phyloP scores from a whole-genome alignment of 2,888 invertebrate genomes.

The Agonopterix alstromeriana region DNA sequence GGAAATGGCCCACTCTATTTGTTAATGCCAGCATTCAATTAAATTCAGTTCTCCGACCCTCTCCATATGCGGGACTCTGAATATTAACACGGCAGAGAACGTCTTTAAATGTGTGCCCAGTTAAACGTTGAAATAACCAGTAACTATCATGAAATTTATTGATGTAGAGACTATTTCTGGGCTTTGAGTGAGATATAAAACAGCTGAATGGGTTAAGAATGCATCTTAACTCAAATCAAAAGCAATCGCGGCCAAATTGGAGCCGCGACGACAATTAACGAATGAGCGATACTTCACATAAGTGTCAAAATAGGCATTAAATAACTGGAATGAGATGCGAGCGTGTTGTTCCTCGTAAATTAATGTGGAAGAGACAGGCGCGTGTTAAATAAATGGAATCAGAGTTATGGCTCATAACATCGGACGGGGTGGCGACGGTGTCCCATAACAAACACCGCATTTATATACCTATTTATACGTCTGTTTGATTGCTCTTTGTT shows the following conservation, averaged over 20 bases:
- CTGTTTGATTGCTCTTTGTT: slow-evolving; percentile 13
- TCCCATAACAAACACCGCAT: slow-evolving; percentile 48
- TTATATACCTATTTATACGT: slow-evolving; percentile 25
- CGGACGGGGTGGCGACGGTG: slow-evolving; percentile 44
- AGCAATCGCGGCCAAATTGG: slow-evolving; percentile 48
- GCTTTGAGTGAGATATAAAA: slow-evolving; percentile 4
- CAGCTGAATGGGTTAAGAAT: slow-evolving; percentile 31
- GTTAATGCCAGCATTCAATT: slow-evolving; percentile 75
- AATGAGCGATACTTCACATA: slow-evolving; percentile 48
- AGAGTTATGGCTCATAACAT: slow-evolving; percentile 69
- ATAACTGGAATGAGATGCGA: slow-evolving; percentile 64
- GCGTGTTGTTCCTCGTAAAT: slow-evolving; percentile 66
- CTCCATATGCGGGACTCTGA: slow-evolving; percentile 55
- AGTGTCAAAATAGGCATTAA: slow-evolving; percentile 71
- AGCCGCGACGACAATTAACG: slow-evolving; percentile 55
- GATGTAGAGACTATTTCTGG: slow-evolving; percentile 4
- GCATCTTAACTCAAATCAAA: slow-evolving; percentile 38
- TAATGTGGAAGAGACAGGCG: slow-evolving; percentile 58
- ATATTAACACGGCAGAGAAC: slow-evolving; percentile 50
- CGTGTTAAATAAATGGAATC: slow-evolving; percentile 65
- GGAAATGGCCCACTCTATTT: slow-evolving; percentile 67
- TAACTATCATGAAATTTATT: neutral
- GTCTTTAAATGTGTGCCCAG: slow-evolving; percentile 26
- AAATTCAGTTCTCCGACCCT: slow-evolving; percentile 67
- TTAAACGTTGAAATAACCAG: no score